Evolutionary conservation across 2,888 invertebrate species (phyloP).

Genomic region (Troides oblongomaculatus): DNA sequence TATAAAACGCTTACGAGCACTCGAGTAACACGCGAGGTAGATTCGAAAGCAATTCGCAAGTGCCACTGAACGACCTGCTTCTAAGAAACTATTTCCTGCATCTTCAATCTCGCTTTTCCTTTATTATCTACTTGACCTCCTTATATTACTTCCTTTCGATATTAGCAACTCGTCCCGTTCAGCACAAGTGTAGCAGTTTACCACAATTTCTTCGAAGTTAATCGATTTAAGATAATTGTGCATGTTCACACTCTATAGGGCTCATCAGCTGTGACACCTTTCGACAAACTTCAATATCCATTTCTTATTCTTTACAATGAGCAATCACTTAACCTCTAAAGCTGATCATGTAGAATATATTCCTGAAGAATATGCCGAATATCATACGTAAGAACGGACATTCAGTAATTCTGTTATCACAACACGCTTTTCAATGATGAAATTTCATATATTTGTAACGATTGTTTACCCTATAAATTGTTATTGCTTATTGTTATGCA

Average conservation of each 20-base stretch:
- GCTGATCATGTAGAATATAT: too few species aligned
- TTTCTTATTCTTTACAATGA: too few species aligned
- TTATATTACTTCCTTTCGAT: slow-evolving; percentile 20
- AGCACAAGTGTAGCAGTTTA: slow-evolving; percentile 4
- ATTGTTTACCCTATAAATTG: background rate
- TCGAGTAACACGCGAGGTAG: background rate
- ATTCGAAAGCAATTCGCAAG: slow-evolving; percentile 15
- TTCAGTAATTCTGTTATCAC: too few species aligned
- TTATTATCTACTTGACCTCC: slow-evolving; percentile 29
- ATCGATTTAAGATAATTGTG: background rate
- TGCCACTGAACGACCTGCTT: slow-evolving; percentile 12
- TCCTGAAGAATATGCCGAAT: too few species aligned
- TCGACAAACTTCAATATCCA: too few species aligned
- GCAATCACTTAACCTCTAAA: too few species aligned
- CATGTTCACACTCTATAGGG: background rate
- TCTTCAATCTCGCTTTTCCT: slow-evolving; percentile 24
- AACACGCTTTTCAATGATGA: too few species aligned
- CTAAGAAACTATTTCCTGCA: slow-evolving; percentile 29
- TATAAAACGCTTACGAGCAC: background rate
- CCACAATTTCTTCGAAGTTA: background rate
- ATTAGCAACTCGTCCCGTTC: slow-evolving; percentile 18
- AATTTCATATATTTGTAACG: background rate
- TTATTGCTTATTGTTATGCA: too few species aligned
- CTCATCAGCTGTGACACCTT: background rate
- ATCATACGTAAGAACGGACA: too few species aligned